Conservation (phyloP, 2,888 invertebrate genomes). For the Lissonota sp. region DNA sequence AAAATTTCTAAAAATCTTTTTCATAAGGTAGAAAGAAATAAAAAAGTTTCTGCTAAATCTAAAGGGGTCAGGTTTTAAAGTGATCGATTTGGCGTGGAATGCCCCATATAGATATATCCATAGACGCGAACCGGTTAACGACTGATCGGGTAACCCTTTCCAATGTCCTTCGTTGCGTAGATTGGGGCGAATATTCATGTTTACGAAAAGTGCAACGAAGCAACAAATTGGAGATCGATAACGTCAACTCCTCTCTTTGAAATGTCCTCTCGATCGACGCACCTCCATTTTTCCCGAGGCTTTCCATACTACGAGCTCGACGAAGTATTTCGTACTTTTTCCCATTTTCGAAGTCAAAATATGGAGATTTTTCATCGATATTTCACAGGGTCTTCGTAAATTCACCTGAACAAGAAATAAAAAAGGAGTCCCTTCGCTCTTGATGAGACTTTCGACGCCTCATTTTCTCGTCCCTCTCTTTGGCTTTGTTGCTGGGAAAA, state of each 20-base stretch:
- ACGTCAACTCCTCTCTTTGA: conserved; percentile 12
- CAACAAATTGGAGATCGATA: conserved; percentile 46
- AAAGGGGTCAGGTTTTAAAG: too few species aligned
- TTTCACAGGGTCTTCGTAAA: conserved; percentile 10
- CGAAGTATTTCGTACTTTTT: not conserved
- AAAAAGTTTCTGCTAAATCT: too few species aligned
- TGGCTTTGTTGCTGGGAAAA: conserved; percentile 27
- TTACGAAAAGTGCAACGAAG: conserved; percentile 42
- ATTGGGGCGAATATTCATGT: conserved; percentile 46
- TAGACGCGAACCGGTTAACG: conserved; percentile 27
- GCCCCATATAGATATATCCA: too few species aligned
- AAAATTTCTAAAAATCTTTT: too few species aligned
- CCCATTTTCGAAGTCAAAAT: too few species aligned
- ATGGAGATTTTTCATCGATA: not conserved
- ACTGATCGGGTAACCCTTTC: conserved; percentile 26
- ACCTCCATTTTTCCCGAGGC: not conserved
- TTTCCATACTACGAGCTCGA: not conserved
- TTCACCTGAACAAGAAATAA: not conserved
- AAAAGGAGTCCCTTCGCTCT: not conserved
- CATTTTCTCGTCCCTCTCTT: conserved; percentile 1
- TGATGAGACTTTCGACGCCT: conserved; percentile 15
- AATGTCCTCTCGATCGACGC: conserved; percentile 7
- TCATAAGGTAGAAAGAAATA: too few species aligned
- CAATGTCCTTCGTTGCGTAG: conserved; percentile 27
- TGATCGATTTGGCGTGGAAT: too few species aligned